Conservation (phyloP, 2,113 vertebrate species). For the Pterocles orientalis region DNA sequence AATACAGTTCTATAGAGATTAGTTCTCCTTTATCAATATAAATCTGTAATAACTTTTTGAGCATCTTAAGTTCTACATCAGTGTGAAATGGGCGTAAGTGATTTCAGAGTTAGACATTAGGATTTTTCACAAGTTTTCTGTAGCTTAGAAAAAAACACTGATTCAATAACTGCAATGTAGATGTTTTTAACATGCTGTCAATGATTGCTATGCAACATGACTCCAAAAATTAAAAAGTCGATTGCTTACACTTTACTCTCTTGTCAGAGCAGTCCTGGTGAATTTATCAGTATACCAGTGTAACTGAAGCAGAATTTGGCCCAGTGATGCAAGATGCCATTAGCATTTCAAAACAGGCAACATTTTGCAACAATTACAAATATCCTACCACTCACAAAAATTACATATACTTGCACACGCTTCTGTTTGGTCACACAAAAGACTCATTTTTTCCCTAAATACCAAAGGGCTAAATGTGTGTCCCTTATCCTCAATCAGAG, state of each 20-base stretch:
- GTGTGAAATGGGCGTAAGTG: neutral
- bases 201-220: neutral
- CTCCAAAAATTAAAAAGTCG: constrained; percentile 3
- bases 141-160: neutral
- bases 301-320: constrained; percentile 8
- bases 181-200: neutral
- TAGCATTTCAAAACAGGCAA: constrained; percentile 54
- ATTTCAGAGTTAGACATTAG: neutral
- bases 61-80: neutral
- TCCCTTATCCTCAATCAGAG: neutral
- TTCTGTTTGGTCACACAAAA: neutral
- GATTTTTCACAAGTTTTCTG: constrained; percentile 3
- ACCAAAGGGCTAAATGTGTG: neutral
- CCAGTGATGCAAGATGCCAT: constrained; percentile 43
- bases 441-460: neutral
- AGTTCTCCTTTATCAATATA: neutral
- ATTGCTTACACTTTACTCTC: neutral
- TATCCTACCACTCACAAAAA: constrained; percentile 13
- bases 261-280: neutral
- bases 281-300: neutral
- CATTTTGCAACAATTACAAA: constrained; percentile 23
- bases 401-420: neutral
- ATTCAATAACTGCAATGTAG: neutral
- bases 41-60: neutral
- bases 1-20: neutral